Evolutionary conservation across 2,113 vertebrate genomes (phyloP).

Genomic region (Chinchilla lanigera): DNA sequence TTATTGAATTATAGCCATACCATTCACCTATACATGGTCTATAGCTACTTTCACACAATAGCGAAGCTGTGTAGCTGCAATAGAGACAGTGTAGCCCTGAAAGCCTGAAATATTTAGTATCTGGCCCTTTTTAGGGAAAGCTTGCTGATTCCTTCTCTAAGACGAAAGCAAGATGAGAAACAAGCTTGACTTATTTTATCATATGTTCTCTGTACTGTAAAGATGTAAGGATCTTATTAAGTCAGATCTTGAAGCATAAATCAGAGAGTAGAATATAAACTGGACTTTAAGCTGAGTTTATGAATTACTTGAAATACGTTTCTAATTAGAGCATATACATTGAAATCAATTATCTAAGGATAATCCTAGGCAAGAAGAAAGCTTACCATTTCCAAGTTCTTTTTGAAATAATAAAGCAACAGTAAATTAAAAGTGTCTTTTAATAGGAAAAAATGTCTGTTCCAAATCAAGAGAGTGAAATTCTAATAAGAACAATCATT

Average conservation of each 20-base stretch:
- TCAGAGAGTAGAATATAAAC: not conserved
- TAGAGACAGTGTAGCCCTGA: not conserved
- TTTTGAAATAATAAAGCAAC: conserved; percentile 39
- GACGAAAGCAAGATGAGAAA: not conserved
- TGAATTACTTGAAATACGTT: conserved; percentile 42
- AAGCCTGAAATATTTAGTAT: not conserved
- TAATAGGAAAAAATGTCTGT: conserved; percentile 52
- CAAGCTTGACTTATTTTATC: not conserved
- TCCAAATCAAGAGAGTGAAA: conserved; percentile 58
- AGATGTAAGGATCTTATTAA: not conserved
- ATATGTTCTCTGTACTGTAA: not conserved
- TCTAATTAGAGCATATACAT: not conserved
- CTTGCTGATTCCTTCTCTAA: not conserved
- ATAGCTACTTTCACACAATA: not conserved
- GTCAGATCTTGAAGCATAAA: conserved; percentile 16
- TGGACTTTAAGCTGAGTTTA: not conserved
- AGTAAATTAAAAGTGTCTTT: conserved; percentile 45
- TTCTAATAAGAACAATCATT: conserved; percentile 57
- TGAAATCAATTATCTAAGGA: conserved; percentile 42
- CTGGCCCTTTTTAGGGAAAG: not conserved
- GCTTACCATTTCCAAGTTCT: not conserved
- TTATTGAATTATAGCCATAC: not conserved
- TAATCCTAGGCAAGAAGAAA: conserved; percentile 26
- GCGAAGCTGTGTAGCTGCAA: not conserved
- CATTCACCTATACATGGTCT: not conserved